phyloP scores from a whole-genome alignment of 2,113 vertebrate species.

The Lophotis ruficrista region DNA sequence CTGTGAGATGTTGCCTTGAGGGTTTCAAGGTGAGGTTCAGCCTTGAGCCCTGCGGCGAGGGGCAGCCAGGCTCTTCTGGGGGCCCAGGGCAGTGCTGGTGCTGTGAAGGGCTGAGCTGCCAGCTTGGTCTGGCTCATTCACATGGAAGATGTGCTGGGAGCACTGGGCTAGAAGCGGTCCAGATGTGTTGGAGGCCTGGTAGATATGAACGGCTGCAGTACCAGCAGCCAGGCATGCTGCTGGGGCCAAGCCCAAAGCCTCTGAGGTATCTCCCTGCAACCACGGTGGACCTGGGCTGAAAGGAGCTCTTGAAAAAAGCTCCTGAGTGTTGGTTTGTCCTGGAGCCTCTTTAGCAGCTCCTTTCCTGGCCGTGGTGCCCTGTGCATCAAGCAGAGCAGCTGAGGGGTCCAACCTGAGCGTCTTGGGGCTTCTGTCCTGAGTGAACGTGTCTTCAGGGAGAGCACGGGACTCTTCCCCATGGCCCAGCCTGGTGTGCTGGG shows the following conservation, averaged over 20 bases:
- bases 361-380: not conserved
- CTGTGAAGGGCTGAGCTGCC: not conserved
- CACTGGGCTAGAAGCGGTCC: not conserved
- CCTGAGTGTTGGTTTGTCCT: not conserved
- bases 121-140: not conserved
- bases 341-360: not conserved
- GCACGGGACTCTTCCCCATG: rapidly evolving
- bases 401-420: not conserved
- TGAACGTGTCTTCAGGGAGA: not conserved
- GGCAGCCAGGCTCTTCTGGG: not conserved
- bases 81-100: not conserved
- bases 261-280: not conserved
- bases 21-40: not conserved
- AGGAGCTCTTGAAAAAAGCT: not conserved
- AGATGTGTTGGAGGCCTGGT: not conserved
- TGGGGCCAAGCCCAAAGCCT: not conserved
- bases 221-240: not conserved
- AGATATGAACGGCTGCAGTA: not conserved
- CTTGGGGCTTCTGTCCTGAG: not conserved
- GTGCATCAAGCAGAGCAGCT: not conserved
- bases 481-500: not conserved
- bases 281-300: not conserved
- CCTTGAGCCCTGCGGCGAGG: not conserved
- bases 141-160: not conserved
- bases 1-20: not conserved